These are phyloP conservation scores for Antheraea assamensis DNA, from an alignment of 2,888 invertebrate genomes.

Conservation along the genomic window DNA sequence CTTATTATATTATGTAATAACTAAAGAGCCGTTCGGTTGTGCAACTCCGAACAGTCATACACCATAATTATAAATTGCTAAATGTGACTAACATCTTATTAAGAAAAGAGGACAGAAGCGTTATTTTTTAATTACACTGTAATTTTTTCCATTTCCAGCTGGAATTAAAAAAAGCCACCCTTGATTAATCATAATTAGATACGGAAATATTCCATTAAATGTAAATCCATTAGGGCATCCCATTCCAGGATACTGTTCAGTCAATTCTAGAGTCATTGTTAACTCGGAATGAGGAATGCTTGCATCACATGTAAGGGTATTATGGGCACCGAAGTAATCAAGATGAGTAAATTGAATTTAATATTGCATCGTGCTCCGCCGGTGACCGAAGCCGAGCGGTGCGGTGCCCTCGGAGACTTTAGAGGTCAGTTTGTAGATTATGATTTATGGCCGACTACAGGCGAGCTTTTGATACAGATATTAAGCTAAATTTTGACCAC, in stretches of 20 bases:
- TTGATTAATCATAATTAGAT: too few species aligned
- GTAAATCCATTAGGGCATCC: neutral
- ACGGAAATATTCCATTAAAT: neutral
- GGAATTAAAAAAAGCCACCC: too few species aligned
- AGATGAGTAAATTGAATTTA: slow-evolving; percentile 73
- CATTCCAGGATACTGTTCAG: neutral
- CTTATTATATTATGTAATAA: too few species aligned
- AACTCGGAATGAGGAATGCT: slow-evolving; percentile 39
- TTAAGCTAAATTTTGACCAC: neutral
- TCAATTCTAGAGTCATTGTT: neutral
- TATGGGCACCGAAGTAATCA: slow-evolving; percentile 68
- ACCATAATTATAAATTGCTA: too few species aligned
- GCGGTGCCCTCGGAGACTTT: slow-evolving; percentile 33
- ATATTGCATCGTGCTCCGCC: slow-evolving; percentile 60
- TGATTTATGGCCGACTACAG: slow-evolving; percentile 39
- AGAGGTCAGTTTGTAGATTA: slow-evolving; percentile 43
- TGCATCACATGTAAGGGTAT: slow-evolving; percentile 56
- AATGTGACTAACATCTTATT: too few species aligned
- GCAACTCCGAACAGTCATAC: too few species aligned
- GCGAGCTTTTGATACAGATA: slow-evolving; percentile 10
- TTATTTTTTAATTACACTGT: too few species aligned
- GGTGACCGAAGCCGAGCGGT: slow-evolving; percentile 5
- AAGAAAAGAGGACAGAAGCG: too few species aligned
- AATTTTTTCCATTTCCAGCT: too few species aligned
- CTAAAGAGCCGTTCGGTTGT: too few species aligned